Conservation (phyloP, 1,140 invertebrate species). For the Ceratoteleas bidentatus region DNA sequence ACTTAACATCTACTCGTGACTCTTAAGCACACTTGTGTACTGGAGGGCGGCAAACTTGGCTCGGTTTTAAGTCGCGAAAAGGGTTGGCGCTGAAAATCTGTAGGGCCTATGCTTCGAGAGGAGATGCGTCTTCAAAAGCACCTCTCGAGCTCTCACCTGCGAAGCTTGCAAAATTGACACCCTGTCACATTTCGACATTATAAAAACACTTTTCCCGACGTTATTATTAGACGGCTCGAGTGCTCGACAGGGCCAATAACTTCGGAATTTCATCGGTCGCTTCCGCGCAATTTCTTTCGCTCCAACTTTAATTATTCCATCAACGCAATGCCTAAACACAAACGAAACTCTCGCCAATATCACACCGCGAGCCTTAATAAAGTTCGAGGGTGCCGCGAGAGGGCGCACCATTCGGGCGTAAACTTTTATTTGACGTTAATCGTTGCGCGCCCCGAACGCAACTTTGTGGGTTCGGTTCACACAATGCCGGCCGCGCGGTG, state of each 20-base stretch:
- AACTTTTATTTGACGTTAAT: not conserved
- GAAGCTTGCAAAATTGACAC: conserved; percentile 54
- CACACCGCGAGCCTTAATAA: not conserved
- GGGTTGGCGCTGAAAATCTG: conserved; percentile 71
- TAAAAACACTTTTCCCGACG: conserved; percentile 48
- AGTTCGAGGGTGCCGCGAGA: not conserved
- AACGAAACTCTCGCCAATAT: not conserved
- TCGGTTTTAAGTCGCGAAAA: conserved; percentile 78
- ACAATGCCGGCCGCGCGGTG: not conserved
- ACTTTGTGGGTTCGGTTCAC: no score
- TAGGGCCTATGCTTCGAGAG: conserved; percentile 38
- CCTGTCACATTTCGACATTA: conserved; percentile 45
- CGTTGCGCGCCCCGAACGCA: no score
- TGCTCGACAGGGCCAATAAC: conserved; percentile 46
- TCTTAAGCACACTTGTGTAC: conserved; percentile 31
- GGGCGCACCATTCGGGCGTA: not conserved
- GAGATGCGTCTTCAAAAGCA: conserved; percentile 48
- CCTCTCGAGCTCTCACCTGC: conserved; percentile 58
- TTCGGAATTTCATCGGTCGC: conserved; percentile 10
- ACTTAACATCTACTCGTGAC: conserved; percentile 49
- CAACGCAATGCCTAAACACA: not conserved
- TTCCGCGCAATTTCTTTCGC: conserved; percentile 21
- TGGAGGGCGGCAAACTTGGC: conserved; percentile 76
- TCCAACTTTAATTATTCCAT: not conserved
- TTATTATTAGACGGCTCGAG: conserved; percentile 42